Base-by-base conservation (phyloP, 2,888 invertebrate species). In the Andrena fulva region DNA sequence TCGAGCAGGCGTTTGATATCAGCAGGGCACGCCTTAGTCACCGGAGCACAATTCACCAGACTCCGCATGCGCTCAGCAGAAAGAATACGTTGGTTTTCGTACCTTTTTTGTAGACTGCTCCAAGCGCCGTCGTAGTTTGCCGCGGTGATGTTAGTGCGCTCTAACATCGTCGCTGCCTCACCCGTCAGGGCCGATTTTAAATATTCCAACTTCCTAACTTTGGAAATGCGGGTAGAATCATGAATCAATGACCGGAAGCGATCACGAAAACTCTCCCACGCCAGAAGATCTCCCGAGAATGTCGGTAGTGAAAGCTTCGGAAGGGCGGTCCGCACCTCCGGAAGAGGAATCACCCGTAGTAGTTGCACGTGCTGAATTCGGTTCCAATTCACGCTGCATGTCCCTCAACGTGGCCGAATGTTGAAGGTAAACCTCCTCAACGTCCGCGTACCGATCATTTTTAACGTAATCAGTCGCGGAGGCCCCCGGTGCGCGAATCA, bases 361-460 rank as follows among this genome's bases (percentile, higher is more conserved):
- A n/a, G n/a, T n/a, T 0, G 0, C 10, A 0, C 0, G 0, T 10
- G 0, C 10, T 2, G 35, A 2, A 2, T 8, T 0, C 10, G 35
- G 35, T 2, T 10, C 0, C 10, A 35, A 3, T 10, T 10, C 10
- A 10, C 35, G 35, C 0, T 2, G 10, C 10, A 35, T 35, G 2
- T 35, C 35, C 3, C 35, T 35, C 35, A 35, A 35, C 10, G 2
- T 0, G 35, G 35, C 10, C 10, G 10, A 10, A 3, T 35, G 35
- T 10, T 35, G 35, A 0, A 35, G 10, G 0, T 0, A 35, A 2
- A 10, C 2, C 2, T 35, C 35, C 10, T 35, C 35, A 2, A 35
- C 0, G 2, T 35, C 35, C 2, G 35, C 10, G 35, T 0, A 35
- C 2, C 35, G 35, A 35, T 35, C 35, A 0, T 35, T 35, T 0